These are phyloP conservation scores for Peromyscus aztecus DNA, from an alignment of 2,797 vertebrate genomes.

Conservation along the genomic window DNA sequence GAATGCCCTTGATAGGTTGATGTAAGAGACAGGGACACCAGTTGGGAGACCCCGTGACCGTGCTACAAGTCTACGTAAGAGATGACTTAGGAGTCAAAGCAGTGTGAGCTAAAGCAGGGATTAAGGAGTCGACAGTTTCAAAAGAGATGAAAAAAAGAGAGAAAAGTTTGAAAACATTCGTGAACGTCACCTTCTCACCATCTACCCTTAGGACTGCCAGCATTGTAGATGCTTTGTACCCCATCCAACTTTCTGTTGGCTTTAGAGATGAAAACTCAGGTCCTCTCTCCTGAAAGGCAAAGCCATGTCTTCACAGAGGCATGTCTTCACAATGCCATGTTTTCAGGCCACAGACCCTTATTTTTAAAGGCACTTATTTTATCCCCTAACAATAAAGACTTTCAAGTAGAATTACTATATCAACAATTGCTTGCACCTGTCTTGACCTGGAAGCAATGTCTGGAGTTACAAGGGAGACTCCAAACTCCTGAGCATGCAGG, in stretches of 20 bases:
- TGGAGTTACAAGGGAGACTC: not conserved
- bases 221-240: not conserved
- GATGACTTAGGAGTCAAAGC: not conserved
- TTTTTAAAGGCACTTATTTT: not conserved
- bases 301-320: not conserved
- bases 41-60: not conserved
- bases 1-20: slow-evolving; percentile 68
- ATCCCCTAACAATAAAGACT: not conserved
- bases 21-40: not conserved
- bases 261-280: not conserved
- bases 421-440: not conserved
- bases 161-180: not conserved
- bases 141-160: slow-evolving; percentile 40
- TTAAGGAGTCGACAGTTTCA: not conserved
- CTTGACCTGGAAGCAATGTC: not conserved
- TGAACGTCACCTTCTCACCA: not conserved
- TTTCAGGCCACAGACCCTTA: not conserved
- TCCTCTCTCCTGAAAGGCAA: not conserved
- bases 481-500: not conserved
- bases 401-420: not conserved
- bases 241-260: too few species aligned
- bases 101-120: not conserved
- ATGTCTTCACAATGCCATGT: not conserved
- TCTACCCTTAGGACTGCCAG: not conserved
- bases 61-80: not conserved